Percentiles rank a stretch among this genome's conserved stretches.
Evolutionary conservation across 2,113 vertebrate species (phyloP).

Genomic region (Potamarius usumacintae): DNA sequence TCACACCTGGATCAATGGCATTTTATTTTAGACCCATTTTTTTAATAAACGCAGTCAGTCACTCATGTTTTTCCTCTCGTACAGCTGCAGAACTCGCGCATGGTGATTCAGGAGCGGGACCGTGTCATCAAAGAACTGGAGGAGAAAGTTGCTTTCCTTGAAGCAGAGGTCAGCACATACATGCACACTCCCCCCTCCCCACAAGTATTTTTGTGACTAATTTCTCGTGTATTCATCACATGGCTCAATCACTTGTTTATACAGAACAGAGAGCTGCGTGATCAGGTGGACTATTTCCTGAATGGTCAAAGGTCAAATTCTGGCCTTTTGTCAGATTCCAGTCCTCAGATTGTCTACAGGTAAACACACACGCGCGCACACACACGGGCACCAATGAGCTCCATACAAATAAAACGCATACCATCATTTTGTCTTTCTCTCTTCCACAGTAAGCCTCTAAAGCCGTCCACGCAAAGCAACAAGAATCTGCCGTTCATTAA

Average conservation of each 20-base stretch:
- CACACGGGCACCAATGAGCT: not conserved
- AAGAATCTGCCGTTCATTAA: slow-evolving; percentile 87
- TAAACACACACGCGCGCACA: slow-evolving; percentile 53
- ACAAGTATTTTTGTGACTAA: not conserved
- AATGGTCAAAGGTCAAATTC: slow-evolving; percentile 76
- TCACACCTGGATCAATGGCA: not conserved
- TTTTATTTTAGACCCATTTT: not conserved
- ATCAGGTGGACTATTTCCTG: slow-evolving; percentile 87
- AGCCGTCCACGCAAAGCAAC: slow-evolving; percentile 70
- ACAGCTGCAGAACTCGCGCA: slow-evolving; percentile 92
- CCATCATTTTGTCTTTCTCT: not conserved
- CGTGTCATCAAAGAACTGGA: slow-evolving; percentile 84
- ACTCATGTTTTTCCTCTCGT: slow-evolving; percentile 4
- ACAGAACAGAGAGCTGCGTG: slow-evolving; percentile 91
- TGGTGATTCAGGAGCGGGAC: slow-evolving; percentile 87
- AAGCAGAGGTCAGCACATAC: slow-evolving; percentile 81
- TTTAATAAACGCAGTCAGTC: not conserved
- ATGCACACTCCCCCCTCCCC: not conserved
- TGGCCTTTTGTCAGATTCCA: slow-evolving; percentile 69
- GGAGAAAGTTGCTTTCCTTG: slow-evolving; percentile 86
- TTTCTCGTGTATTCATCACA: not conserved
- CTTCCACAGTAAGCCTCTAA: slow-evolving; percentile 73
- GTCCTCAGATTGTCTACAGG: slow-evolving; percentile 81
- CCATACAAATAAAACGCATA: not conserved
- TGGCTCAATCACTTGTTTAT: not conserved